phyloP scores from a whole-genome alignment of 2,113 vertebrate species.

The Cyprinodon brontotheroides region DNA sequence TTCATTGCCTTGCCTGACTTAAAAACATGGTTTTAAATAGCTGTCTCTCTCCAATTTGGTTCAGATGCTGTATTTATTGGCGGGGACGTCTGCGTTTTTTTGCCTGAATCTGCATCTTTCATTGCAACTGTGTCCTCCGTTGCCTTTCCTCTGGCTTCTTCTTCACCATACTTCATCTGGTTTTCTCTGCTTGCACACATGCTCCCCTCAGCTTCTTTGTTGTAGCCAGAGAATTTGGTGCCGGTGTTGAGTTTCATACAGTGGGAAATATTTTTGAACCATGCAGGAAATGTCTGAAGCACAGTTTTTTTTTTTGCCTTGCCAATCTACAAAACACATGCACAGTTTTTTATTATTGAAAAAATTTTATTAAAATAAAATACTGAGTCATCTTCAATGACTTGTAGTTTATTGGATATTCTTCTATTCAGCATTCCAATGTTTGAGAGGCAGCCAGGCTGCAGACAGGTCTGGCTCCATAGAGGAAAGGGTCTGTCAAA shows the following conservation, averaged over 20 bases:
- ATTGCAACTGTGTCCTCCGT: conserved; percentile 17
- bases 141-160: conserved; percentile 6
- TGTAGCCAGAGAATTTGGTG: conserved; percentile 41
- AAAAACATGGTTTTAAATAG: conserved; percentile 21
- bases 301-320: conserved; percentile 30
- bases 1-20: conserved; percentile 41
- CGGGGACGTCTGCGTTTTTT: neutral
- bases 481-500: conserved; percentile 80
- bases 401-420: conserved; percentile 17
- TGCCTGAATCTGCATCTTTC: conserved; percentile 11
- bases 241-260: conserved; percentile 63
- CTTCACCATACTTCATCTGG: conserved; percentile 44
- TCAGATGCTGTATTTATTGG: conserved; percentile 29
- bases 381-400: neutral
- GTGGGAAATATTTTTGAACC: conserved; percentile 65
- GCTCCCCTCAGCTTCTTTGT: conserved; percentile 1
- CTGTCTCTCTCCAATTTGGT: conserved; percentile 13
- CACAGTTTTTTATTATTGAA: conserved; percentile 9
- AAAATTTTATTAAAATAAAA: conserved; percentile 16
- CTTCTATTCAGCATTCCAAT: conserved; percentile 58
- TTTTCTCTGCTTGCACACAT: conserved; percentile 24
- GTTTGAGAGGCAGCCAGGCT: conserved; percentile 45
- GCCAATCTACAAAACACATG: conserved; percentile 7
- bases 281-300: conserved; percentile 67
- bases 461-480: conserved; percentile 77